phyloP scores from a whole-genome alignment of 1,140 invertebrate species.

The Oryctes rhinoceros region DNA sequence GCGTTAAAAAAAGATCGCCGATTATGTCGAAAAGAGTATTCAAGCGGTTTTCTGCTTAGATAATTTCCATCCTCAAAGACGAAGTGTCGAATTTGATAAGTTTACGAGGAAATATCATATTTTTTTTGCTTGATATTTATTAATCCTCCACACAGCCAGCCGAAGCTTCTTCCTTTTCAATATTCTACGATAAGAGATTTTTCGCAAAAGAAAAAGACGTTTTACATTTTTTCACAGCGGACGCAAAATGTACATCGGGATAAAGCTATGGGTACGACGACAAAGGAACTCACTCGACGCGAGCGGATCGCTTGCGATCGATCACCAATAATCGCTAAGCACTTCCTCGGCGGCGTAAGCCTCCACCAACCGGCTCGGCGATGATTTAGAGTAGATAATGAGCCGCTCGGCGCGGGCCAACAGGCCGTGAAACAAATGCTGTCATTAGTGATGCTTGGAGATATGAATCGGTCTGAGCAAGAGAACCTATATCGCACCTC shows the following conservation, averaged over 20 bases:
- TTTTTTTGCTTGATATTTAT: too few species aligned
- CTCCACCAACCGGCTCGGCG: not conserved
- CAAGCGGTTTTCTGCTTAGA: too few species aligned
- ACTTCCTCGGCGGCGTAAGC: not conserved
- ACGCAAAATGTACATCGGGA: slow-evolving; percentile 18
- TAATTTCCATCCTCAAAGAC: too few species aligned
- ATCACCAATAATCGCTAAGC: not conserved
- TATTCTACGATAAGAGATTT: not conserved
- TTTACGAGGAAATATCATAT: too few species aligned
- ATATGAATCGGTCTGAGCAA: slow-evolving; percentile 71
- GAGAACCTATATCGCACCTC: slow-evolving; percentile 69
- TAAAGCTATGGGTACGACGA: not conserved
- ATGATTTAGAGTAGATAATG: slow-evolving; percentile 21
- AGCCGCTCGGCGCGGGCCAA: slow-evolving; percentile 41
- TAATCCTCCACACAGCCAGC: not conserved
- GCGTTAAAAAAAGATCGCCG: too few species aligned
- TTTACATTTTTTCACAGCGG: not conserved
- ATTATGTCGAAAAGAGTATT: too few species aligned
- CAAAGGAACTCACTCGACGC: not conserved
- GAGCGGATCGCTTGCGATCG: not conserved
- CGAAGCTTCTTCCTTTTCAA: not conserved
- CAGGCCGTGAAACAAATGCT: slow-evolving; percentile 53
- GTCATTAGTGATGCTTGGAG: slow-evolving; percentile 59
- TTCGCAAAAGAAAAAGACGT: not conserved
- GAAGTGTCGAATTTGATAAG: too few species aligned